Percentiles rank a stretch among this genome's conserved stretches.
Evolutionary conservation across 2,888 invertebrate genomes (phyloP).

Genomic region (Melangyna quadrimaculata): DNA sequence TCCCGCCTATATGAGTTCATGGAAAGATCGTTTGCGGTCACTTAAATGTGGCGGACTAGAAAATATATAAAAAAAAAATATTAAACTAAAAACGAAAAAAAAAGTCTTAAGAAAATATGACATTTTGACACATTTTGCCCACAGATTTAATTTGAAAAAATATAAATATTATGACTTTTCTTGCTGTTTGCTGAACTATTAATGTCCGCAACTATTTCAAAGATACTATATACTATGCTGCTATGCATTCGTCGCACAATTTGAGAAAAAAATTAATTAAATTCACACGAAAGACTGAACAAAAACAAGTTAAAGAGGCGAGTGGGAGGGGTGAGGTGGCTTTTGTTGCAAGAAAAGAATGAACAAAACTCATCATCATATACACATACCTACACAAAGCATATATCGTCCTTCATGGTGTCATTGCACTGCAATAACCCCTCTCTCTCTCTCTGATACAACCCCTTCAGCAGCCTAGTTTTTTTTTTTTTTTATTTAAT

Average conservation of each 20-base stretch:
- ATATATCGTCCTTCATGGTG: slow-evolving; percentile 67
- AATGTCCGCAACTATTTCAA: slow-evolving; percentile 14
- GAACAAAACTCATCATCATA: slow-evolving; percentile 19
- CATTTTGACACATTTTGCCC: slow-evolving; percentile 39
- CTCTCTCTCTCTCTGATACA: slow-evolving; percentile 41
- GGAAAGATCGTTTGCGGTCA: slow-evolving; percentile 6
- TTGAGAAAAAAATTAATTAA: slow-evolving; percentile 58
- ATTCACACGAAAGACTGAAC: slow-evolving; percentile 35
- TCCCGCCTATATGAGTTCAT: background rate
- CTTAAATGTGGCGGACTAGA: slow-evolving; percentile 7
- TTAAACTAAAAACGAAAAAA: background rate
- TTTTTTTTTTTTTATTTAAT: slow-evolving; percentile 21
- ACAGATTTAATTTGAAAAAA: background rate
- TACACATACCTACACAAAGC: too few relatives aligned
- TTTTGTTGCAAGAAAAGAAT: background rate
- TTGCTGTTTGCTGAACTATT: slow-evolving; percentile 6
- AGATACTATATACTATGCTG: background rate
- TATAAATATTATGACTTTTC: background rate
- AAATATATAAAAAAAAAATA: background rate
- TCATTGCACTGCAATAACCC: slow-evolving; percentile 70
- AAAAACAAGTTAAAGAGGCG: background rate
- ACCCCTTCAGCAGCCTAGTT: slow-evolving; percentile 64
- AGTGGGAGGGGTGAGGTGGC: too few relatives aligned
- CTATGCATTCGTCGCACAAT: background rate
- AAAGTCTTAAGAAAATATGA: slow-evolving; percentile 4